Evolutionary conservation across 2,113 vertebrate genomes (phyloP), one percentile per base, ranked within the genome.

Genomic region (Aphyosemion australe): DNA sequence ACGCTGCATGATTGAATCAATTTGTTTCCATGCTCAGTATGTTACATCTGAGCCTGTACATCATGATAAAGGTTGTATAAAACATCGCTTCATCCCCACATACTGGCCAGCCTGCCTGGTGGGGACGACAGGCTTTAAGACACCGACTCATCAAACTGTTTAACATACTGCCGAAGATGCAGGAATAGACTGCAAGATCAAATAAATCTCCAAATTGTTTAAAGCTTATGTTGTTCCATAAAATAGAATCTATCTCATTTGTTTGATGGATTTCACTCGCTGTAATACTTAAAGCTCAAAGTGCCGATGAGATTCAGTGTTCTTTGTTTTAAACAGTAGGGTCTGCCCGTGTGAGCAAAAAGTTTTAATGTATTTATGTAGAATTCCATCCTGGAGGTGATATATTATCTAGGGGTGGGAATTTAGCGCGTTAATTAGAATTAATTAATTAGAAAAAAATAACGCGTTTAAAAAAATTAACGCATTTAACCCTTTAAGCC

Each of bases 201-300:
- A 65, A 82, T 81, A 46, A 69, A 79, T 83, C 65, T 68, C 65
- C 66, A 72, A 65, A 73, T 65, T 74, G 56, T 83, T 78, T 61
- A 69, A 77, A 83, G 80, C 65, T 41, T 62, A 65, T 3, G 34
- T 72, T 53, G 21, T 65, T 65, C 41, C 20, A 76, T 76, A 73
- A 50, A 84, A 69, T 49, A 65, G 52, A 75, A 78, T 78, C 59
- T 57, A 64, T 70, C 47, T 64, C 18, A 65, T 79, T 66, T 42
- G 19, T 71, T 64, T 78, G 81, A 85, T 82, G 48, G 70, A 80
- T 87, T 80, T 74, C 43, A 42, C 20, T 69, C 41, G 16, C 34
- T 15, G 8, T 54, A 57, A 61, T 43, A 70, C 31, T 60, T 54
- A 61, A 68, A 65, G 51, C 39, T 47, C 16, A 61, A 57, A 68